Conservation (phyloP, 2,797 vertebrate genomes). For the Artibeus jamaicensis region DNA sequence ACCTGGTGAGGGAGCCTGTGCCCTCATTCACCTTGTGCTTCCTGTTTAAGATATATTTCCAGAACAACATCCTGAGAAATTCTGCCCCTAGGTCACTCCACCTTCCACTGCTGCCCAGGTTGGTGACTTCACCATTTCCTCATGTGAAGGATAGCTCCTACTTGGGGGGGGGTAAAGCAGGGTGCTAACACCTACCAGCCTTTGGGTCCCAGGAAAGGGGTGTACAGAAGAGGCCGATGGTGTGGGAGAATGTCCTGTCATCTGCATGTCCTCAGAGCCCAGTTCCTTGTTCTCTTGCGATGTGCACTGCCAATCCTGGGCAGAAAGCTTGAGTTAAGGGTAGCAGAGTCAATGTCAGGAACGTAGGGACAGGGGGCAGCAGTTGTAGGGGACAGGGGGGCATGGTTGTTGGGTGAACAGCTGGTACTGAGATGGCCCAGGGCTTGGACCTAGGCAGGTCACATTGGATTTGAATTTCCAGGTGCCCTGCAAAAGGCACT, state of each 20-base stretch:
- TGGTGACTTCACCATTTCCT: neutral
- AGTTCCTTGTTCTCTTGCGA: neutral
- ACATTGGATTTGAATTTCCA: too few species aligned
- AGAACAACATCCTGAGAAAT: neutral
- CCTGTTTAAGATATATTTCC: neutral
- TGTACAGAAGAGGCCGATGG: neutral
- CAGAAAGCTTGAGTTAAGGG: neutral
- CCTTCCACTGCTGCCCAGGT: neutral
- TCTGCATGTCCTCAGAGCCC: neutral
- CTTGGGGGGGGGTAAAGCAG: neutral
- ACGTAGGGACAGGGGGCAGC: neutral
- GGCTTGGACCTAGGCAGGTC: neutral
- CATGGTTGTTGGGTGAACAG: neutral
- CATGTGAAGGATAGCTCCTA: neutral
- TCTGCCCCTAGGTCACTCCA: neutral
- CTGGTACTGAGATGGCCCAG: neutral
- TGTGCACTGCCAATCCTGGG: neutral
- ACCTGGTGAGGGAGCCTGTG: neutral
- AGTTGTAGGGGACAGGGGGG: neutral
- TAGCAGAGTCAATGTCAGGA: neutral
- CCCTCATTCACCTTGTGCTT: neutral
- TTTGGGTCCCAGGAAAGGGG: neutral
- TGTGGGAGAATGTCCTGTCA: too few species aligned
- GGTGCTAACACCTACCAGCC: neutral
- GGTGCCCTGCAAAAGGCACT: neutral